Percentiles rank a stretch among this genome's conserved stretches.
phyloP scores from a whole-genome alignment of 2,113 vertebrate species.

The Myiopsitta monachus region DNA sequence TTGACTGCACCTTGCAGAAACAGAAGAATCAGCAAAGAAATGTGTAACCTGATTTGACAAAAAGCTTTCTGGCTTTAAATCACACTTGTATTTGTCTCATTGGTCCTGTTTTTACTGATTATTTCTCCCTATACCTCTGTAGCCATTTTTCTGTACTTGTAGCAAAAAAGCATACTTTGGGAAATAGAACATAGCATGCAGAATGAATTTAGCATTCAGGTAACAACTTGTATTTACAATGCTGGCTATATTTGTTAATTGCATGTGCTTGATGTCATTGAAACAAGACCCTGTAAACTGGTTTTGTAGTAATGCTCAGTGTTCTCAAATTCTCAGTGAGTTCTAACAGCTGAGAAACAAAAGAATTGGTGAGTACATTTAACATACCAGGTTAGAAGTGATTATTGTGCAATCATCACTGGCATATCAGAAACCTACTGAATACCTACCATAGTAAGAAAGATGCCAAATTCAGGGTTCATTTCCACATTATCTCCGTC shows the following conservation, averaged over 20 bases:
- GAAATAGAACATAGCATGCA: background rate
- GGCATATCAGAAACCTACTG: background rate
- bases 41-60: background rate
- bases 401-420: background rate
- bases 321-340: background rate
- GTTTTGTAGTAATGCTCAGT: background rate
- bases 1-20: background rate
- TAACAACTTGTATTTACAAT: background rate
- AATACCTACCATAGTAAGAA: conserved; percentile 91
- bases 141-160: background rate
- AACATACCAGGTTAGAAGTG: background rate
- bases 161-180: background rate
- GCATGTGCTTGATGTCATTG: background rate
- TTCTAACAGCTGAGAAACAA: background rate
- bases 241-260: background rate
- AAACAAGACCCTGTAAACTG: background rate
- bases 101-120: background rate
- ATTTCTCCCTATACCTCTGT: background rate
- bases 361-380: background rate
- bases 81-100: background rate
- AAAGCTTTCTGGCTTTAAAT: background rate
- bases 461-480: conserved; percentile 96
- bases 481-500: conserved; percentile 93
- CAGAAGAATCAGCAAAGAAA: background rate
- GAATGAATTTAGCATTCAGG: background rate